Evolutionary conservation across 2,888 invertebrate genomes (phyloP).

Genomic region (Leptopterna dolabrata): DNA sequence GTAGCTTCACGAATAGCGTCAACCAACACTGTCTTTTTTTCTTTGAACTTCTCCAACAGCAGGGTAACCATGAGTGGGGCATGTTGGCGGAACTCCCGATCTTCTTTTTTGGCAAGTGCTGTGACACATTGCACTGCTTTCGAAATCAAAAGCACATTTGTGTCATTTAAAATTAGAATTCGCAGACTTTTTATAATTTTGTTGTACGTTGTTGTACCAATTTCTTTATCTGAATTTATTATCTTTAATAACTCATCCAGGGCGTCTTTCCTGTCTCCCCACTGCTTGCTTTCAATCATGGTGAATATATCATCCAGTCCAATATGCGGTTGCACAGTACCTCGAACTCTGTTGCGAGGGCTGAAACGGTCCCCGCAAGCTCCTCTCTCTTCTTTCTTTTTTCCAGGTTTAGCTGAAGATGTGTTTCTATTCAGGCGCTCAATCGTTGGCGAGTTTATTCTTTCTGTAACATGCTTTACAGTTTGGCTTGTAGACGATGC

Average conservation of each 20-base stretch:
- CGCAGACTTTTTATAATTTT: conserved; percentile 11
- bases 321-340: conserved; percentile 58
- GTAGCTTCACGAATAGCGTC: conserved; percentile 15
- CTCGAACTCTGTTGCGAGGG: background rate
- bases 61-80: conserved; percentile 27
- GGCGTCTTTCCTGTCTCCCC: conserved; percentile 15
- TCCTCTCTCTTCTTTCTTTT: background rate
- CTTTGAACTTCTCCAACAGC: conserved; percentile 37
- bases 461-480: background rate
- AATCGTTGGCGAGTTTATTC: background rate
- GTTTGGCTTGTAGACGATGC: background rate
- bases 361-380: conserved; percentile 15
- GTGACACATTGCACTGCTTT: conserved; percentile 36
- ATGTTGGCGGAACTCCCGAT: background rate
- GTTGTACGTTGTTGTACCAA: background rate
- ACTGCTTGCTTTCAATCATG: conserved; percentile 32
- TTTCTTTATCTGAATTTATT: background rate
- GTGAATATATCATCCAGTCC: conserved; percentile 5
- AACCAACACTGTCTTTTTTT: conserved; percentile 14
- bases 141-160: conserved; percentile 18
- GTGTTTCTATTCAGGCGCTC: background rate
- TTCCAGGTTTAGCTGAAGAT: background rate
- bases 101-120: background rate
- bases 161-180: conserved; percentile 8
- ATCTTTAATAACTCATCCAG: background rate